A percentile compares a stretch with the other conserved stretches of the same genome.
Evolutionary conservation across 1,140 invertebrate species (phyloP).

Genomic region (Bombus affinis): DNA sequence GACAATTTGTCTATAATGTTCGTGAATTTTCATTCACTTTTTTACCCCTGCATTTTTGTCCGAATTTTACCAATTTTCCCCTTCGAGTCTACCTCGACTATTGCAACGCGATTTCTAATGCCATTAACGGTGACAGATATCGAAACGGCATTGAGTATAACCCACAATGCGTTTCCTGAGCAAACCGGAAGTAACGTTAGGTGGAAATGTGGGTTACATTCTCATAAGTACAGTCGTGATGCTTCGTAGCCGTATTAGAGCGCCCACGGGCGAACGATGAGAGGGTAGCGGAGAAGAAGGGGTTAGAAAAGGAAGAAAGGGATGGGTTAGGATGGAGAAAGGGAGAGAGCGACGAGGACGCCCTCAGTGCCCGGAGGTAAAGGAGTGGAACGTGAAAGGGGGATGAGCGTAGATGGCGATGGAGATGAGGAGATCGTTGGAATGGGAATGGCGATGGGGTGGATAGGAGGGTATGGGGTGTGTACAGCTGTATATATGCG

Average conservation of each 20-base stretch:
- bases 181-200: conserved; percentile 60
- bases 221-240: conserved; percentile 62
- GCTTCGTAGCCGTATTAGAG: conserved; percentile 60
- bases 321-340: neutral
- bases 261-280: conserved; percentile 56
- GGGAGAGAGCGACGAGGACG: conserved; percentile 24
- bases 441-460: conserved; percentile 65
- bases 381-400: conserved; percentile 39
- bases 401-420: conserved; percentile 47
- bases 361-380: conserved; percentile 34
- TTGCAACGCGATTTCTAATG: neutral
- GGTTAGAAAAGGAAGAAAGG: conserved; percentile 7
- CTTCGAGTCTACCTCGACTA: neutral
- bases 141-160: conserved; percentile 10
- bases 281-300: neutral
- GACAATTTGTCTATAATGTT: neutral
- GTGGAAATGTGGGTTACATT: conserved; percentile 66
- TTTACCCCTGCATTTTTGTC: no score
- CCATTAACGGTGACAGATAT: conserved; percentile 44
- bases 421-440: conserved; percentile 58
- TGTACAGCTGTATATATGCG: conserved; percentile 41
- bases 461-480: conserved; percentile 37
- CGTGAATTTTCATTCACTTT: neutral
- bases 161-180: conserved; percentile 54
- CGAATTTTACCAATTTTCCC: neutral